Base-by-base conservation (phyloP, 1,140 invertebrate genomes). In the Heliothis virescens region DNA sequence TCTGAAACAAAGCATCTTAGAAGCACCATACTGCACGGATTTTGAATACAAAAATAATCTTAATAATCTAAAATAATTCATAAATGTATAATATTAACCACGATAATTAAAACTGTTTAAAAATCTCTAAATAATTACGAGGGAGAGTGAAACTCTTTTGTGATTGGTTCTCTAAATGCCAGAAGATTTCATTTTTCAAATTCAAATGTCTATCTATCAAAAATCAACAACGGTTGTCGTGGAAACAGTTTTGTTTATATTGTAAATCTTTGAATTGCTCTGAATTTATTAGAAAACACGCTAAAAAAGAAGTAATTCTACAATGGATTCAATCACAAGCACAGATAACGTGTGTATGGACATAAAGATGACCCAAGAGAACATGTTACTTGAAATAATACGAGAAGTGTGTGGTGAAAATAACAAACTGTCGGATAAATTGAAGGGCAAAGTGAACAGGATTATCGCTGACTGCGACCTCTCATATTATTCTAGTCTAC, bases 401-500 rank as follows among this genome's bases (percentile, higher is more conserved):
- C 92, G 91, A 80, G 91, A 94, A 80, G 47, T 92, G 16, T 90
- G 89, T 57, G 76, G 81, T 60, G 88, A 90, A 71, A 87, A 86
- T 47, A 85, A 76, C 53, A 89, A 87, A 78, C 50, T 94, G 29
- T 87, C 91, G 3, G 18, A 83, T 4, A 93, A 91, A 76, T 18
- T 93, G 11, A 85, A 80, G 12, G 90, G 85, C 18, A 94, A 94
- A 91, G 86, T 94, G 11, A 90, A 88, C 12, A 88, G 86, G 67
- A 94, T 94, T n/a, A 93, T 94, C 53, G 89, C 91, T 3, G 92
- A 93, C 52, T 91, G 89, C 80, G 91, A 94, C 73, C 81, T 94
- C 3, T 85, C 80, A 18, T 87, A 92, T 75, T 83, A 94, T 79
- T 85, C 92, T 41, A 93, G 90, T 79, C 84, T 94, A 52, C 93